Base-by-base conservation (phyloP, 2,113 vertebrate species). In the Thamnophis sirtalis region DNA sequence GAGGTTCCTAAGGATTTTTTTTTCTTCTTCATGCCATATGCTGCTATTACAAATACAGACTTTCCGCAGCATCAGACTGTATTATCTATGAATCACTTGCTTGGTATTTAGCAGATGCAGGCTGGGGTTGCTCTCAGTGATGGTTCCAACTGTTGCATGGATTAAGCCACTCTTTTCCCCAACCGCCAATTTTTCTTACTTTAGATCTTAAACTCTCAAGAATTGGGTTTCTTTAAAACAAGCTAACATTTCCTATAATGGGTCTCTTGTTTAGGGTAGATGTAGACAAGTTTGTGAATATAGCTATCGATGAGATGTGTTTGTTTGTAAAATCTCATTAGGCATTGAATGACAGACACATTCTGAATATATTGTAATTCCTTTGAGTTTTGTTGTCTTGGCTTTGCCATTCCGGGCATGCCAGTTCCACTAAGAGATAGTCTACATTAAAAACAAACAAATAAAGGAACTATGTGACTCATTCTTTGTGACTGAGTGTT, bases 91-190 rank as follows among this genome's bases (percentile, higher is more conserved):
- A 95, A 90, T 96, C 95, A 96, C 33, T 94, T 4, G 15, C 84
- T 93, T 94, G 95, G 92, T 93, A 19, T 94, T 93, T 92, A 92
- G 84, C 43, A 94, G 92, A 94, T 89, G 55, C 93, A 95, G 94
- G 38, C 93, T 92, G 93, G 92, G 89, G 85, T 68, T 93, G 63
- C 53, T 93, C 22, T 86, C 50, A 93, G 51, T 91, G 86, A 93
- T 88, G 43, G 88, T 86, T 94, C 91, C 92, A 96, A 92, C 92
- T 24, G 38, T 60, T 94, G 95, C 2, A 0, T 94, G 93, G 93
- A 50, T 17, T 91, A 63, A 93, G 26, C 49, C 17, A 68, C n/a
- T 4, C 22, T 93, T 38, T 15, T 38, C n/a, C 17, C 68, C n/a
- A 19, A 7, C 15, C 7, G 17, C 17, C 73, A 43, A 26, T 24